Percentiles rank a stretch among this genome's conserved stretches.
Evolutionary conservation across 2,888 invertebrate species (phyloP).

Genomic region (Sepiola atlantica): DNA sequence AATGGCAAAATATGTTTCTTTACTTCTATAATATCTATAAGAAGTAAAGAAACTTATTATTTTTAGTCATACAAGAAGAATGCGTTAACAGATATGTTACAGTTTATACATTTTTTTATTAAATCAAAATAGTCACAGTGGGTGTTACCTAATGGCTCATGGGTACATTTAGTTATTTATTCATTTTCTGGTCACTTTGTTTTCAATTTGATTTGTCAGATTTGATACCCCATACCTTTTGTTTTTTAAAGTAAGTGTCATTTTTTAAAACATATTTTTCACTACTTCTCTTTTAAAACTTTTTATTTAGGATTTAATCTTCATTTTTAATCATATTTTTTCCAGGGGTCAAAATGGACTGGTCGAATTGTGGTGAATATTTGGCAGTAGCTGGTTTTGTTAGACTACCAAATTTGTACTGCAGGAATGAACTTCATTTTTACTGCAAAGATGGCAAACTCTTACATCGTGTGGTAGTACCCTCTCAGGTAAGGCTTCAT

Average conservation of each 20-base stretch:
- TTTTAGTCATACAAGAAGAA: no score
- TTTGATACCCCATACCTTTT: neutral
- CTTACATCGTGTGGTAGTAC: slow-evolving; percentile 77
- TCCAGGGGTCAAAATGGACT: slow-evolving; percentile 84
- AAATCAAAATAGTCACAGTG: no score
- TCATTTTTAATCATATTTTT: slow-evolving; percentile 40
- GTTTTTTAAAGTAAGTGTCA: neutral
- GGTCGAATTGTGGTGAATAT: slow-evolving; percentile 95
- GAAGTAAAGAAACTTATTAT: no score
- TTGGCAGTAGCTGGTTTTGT: slow-evolving; percentile 89
- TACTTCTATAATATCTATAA: no score
- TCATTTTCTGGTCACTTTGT: neutral
- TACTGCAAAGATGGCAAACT: slow-evolving; percentile 90
- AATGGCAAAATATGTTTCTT: no score
- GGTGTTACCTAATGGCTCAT: no score
- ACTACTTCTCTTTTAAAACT: neutral
- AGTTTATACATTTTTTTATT: no score
- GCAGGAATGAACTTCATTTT: slow-evolving; percentile 85
- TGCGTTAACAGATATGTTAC: no score
- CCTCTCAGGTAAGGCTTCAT: slow-evolving; percentile 65
- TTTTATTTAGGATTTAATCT: neutral
- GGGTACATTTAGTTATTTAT: no score
- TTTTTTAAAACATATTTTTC: neutral
- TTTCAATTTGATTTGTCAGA: neutral
- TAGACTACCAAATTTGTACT: slow-evolving; percentile 68